These are phyloP conservation scores for Heptranchias perlo DNA, from an alignment of 2,113 vertebrate species.

Conservation along the genomic window DNA sequence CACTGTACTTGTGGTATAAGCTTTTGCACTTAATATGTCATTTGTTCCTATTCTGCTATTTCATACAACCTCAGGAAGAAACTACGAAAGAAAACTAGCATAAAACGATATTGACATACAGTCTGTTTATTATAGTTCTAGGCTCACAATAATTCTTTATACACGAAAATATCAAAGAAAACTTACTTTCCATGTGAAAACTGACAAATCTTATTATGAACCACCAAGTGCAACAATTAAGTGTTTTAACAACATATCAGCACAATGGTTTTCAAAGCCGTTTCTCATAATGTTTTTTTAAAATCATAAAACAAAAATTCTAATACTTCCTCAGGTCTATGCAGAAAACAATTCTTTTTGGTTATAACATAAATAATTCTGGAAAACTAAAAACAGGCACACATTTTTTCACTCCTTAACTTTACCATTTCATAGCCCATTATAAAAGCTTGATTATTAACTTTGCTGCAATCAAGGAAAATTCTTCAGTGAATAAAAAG, in stretches of 20 bases:
- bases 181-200: background rate
- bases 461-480: background rate
- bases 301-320: conserved; percentile 9
- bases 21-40: background rate
- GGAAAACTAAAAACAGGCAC: background rate
- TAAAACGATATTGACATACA: background rate
- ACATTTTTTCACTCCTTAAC: background rate
- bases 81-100: background rate
- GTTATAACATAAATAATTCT: background rate
- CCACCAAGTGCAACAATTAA: background rate
- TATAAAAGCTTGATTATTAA: conserved; percentile 1
- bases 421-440: background rate
- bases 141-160: background rate
- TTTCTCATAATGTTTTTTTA: background rate
- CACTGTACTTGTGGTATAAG: background rate
- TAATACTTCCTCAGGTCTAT: background rate
- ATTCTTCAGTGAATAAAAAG: background rate
- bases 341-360: background rate
- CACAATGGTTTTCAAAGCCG: background rate
- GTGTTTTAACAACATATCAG: background rate
- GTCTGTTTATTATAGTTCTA: background rate
- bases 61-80: background rate
- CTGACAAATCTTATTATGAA: background rate
- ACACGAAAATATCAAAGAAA: background rate
- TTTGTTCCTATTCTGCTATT: background rate